A percentile compares a stretch with the other conserved stretches of the same genome.
Conservation (phyloP, 1,140 invertebrate genomes). For the Nasonia vitripennis region DNA sequence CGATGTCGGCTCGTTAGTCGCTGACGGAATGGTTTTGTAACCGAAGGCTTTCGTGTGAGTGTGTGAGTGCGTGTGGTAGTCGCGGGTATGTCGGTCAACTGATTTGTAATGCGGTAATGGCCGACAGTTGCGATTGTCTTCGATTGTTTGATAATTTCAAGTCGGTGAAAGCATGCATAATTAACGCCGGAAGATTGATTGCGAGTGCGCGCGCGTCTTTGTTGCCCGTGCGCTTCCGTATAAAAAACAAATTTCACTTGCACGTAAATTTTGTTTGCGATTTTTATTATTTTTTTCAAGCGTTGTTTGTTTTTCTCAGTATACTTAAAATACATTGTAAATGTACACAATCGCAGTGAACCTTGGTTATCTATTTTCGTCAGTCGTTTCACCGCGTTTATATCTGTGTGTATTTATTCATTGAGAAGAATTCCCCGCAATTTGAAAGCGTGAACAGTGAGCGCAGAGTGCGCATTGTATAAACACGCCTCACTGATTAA, state of each 20-base stretch:
- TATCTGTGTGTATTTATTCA: not conserved
- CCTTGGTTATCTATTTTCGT: not conserved
- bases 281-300: not conserved
- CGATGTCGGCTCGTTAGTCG: not conserved
- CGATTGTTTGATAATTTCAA: constrained; percentile 33
- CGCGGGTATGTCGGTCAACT: constrained; percentile 9
- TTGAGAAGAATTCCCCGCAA: not conserved
- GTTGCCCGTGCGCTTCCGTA: not conserved
- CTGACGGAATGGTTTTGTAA: constrained; percentile 22
- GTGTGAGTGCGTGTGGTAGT: not conserved
- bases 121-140: not conserved
- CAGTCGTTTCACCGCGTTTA: not conserved
- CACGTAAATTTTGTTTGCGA: not conserved
- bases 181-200: constrained; percentile 1
- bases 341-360: not conserved
- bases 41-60: not conserved
- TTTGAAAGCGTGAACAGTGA: not conserved
- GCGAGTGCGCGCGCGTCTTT: no score
- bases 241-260: not conserved
- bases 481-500: not conserved
- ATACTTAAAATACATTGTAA: not conserved
- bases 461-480: not conserved
- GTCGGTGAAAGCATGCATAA: not conserved
- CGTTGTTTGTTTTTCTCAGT: no score
- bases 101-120: not conserved